Evolutionary conservation across 2,888 invertebrate species (phyloP).

Genomic region (Ophion obscuratus): DNA sequence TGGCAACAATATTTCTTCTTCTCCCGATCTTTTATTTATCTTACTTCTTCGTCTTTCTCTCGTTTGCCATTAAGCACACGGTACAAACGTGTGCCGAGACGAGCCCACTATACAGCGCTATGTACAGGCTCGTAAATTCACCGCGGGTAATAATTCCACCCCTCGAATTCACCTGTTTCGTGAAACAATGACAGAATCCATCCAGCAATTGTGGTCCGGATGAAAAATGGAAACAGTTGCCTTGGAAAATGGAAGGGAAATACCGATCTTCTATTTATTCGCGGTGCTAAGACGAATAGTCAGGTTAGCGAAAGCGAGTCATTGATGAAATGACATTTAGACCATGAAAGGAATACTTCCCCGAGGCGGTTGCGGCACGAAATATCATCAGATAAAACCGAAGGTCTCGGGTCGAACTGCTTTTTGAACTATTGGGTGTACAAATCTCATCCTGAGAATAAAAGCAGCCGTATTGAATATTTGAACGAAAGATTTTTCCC

Average conservation of each 20-base stretch:
- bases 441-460: no score
- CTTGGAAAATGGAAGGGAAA: background rate
- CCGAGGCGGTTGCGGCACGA: no score
- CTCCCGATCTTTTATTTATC: conserved; percentile 13
- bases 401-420: no score
- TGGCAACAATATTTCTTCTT: conserved; percentile 50
- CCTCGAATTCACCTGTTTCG: conserved; percentile 15
- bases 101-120: conserved; percentile 16
- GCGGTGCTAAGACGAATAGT: no score
- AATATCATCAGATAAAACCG: no score
- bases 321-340: no score
- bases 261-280: no score
- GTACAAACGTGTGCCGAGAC: conserved; percentile 51
- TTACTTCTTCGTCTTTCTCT: conserved; percentile 19
- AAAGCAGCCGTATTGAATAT: no score
- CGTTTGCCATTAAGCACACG: conserved; percentile 42
- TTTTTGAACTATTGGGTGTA: no score
- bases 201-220: background rate
- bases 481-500: no score
- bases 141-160: conserved; percentile 18
- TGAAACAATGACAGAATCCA: conserved; percentile 15
- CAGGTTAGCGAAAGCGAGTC: no score
- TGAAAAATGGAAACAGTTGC: background rate
- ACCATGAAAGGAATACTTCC: no score
- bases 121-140: conserved; percentile 27